These are phyloP conservation scores for Syrrhaptes paradoxus DNA, from an alignment of 2,113 vertebrate species.

Conservation along the genomic window DNA sequence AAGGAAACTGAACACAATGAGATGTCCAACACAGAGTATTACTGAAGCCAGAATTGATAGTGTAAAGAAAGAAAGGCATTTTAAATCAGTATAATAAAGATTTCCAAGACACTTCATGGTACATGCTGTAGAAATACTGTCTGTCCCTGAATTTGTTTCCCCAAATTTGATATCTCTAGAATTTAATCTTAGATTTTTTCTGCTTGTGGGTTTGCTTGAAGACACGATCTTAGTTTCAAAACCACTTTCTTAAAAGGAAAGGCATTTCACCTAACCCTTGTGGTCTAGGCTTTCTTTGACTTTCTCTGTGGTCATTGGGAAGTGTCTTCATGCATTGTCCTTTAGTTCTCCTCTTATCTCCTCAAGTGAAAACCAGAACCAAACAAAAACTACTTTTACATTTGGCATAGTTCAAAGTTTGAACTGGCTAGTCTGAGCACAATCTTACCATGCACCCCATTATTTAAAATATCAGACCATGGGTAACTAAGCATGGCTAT, in stretches of 20 bases:
- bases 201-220: neutral
- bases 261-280: neutral
- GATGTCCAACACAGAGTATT: neutral
- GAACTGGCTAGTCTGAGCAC: neutral
- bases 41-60: neutral
- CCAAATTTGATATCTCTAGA: neutral
- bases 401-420: neutral
- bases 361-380: neutral
- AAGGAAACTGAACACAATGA: neutral
- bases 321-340: neutral
- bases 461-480: neutral
- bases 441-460: neutral
- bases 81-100: neutral
- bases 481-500: too few species aligned
- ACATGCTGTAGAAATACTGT: neutral
- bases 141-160: neutral
- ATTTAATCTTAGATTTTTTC: neutral
- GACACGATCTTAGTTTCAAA: neutral
- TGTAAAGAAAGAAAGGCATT: neutral
- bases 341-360: neutral
- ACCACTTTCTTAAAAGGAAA: neutral
- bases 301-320: neutral
- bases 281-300: neutral
- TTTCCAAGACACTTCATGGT: neutral
- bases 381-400: neutral